A percentile compares a stretch with the other conserved stretches of the same genome.
phyloP scores from a whole-genome alignment of 2,888 invertebrate species.

The Empis stercorea region DNA sequence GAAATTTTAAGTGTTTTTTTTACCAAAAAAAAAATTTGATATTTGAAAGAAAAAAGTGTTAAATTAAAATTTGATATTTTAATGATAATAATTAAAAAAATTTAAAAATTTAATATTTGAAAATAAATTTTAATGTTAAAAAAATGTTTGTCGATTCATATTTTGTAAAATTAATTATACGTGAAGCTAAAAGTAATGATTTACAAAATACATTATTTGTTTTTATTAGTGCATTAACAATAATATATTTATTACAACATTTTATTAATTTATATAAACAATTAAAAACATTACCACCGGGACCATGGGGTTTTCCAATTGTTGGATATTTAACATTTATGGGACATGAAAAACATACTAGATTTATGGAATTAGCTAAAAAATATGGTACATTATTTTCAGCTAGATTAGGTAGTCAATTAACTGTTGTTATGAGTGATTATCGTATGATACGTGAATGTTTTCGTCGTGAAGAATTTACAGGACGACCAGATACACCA shows the following conservation, averaged over 20 bases:
- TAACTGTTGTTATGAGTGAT: constrained; percentile 77
- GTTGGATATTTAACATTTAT: constrained; percentile 75
- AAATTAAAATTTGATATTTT: too few species aligned
- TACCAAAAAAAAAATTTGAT: too few species aligned
- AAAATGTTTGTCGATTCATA: constrained; percentile 28
- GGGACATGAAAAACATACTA: constrained; percentile 59
- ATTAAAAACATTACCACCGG: constrained; percentile 57
- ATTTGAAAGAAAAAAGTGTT: too few species aligned
- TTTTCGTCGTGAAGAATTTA: constrained; percentile 75
- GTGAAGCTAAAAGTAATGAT: constrained; percentile 27
- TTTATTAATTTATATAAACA: constrained; percentile 28
- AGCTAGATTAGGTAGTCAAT: constrained; percentile 65
- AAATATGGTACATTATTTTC: constrained; percentile 74
- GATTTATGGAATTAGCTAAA: constrained; percentile 61
- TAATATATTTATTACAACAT: constrained; percentile 33
- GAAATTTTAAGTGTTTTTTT: too few species aligned
- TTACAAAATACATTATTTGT: constrained; percentile 29
- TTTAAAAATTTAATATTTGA: not conserved
- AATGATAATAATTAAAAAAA: too few species aligned
- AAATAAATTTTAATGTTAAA: constrained; percentile 6
- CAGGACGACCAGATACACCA: constrained; percentile 74
- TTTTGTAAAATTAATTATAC: constrained; percentile 28
- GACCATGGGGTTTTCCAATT: constrained; percentile 77
- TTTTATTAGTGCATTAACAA: constrained; percentile 25
- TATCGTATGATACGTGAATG: constrained; percentile 74